Evolutionary conservation across 2,888 invertebrate species (phyloP).

Genomic region (Epinotia demarniana): DNA sequence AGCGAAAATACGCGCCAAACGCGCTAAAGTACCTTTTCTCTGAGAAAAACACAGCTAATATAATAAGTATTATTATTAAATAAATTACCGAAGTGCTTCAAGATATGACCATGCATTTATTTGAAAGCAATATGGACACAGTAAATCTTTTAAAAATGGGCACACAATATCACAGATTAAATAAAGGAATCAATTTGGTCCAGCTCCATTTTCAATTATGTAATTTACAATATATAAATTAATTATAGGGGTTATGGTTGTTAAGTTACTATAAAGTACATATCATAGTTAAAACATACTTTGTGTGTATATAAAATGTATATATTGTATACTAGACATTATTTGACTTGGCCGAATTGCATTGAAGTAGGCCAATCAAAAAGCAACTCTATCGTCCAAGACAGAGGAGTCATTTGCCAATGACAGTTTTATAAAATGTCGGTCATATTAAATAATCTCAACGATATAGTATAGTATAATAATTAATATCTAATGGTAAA

Average conservation of each 20-base stretch:
- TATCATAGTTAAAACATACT: too few relatives aligned
- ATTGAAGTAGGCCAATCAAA: too few relatives aligned
- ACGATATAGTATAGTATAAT: neutral
- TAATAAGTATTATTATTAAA: neutral
- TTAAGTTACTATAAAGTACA: too few relatives aligned
- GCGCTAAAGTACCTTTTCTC: neutral
- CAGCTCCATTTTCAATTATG: constrained; percentile 1
- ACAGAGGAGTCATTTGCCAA: too few relatives aligned
- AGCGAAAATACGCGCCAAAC: neutral
- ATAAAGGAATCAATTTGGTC: constrained; percentile 15
- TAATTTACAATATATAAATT: neutral
- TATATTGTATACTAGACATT: too few relatives aligned
- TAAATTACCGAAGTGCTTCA: neutral
- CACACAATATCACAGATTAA: constrained; percentile 22
- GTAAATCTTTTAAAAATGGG: constrained; percentile 6
- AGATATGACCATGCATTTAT: neutral
- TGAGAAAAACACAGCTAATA: too few relatives aligned
- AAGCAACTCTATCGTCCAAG: too few relatives aligned
- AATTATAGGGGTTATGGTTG: too few relatives aligned
- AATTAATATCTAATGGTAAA: neutral
- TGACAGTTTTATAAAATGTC: too few relatives aligned
- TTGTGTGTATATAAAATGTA: too few relatives aligned
- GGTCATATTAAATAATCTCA: too few relatives aligned
- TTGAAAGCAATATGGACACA: neutral
- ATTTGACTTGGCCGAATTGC: too few relatives aligned